These are phyloP conservation scores for Drosophila elegans DNA, from an alignment of 1,140 invertebrate species.

Conservation along the genomic window DNA sequence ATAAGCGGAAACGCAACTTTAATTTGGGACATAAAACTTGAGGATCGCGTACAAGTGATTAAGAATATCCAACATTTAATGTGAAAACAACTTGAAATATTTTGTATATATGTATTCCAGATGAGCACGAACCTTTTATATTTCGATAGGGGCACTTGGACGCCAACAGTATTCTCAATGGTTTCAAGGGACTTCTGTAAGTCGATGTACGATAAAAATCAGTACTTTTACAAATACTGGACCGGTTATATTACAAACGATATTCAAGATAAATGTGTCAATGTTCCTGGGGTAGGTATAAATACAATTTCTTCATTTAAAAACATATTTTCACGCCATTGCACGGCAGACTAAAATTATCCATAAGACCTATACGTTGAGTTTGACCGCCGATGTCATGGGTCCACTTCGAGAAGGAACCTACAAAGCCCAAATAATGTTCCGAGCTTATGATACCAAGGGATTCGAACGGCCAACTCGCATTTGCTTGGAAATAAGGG, in stretches of 20 bases:
- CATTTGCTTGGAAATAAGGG: not conserved
- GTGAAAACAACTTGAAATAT: not conserved
- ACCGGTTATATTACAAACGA: conserved; percentile 16
- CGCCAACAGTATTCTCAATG: conserved; percentile 4
- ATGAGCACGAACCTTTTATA: not conserved
- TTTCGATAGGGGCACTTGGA: conserved; percentile 11
- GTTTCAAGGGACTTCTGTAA: conserved; percentile 4
- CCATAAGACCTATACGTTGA: not conserved
- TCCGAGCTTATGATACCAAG: not conserved
- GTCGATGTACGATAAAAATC: conserved; percentile 18
- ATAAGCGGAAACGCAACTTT: not conserved
- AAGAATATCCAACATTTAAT: no score
- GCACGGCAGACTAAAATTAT: conserved; percentile 5
- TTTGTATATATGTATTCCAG: not conserved
- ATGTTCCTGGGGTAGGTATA: conserved; percentile 29
- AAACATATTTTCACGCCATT: not conserved
- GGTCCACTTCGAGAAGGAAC: not conserved
- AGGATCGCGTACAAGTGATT: conserved; percentile 15
- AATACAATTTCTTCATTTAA: not conserved
- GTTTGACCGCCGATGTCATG: not conserved
- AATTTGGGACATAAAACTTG: conserved; percentile 10
- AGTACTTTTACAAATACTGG: conserved; percentile 27
- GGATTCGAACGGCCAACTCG: not conserved
- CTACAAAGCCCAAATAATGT: not conserved
- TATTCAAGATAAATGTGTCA: conserved; percentile 16